phyloP scores from a whole-genome alignment of 2,888 invertebrate species.

The Andricus quercusramuli region DNA sequence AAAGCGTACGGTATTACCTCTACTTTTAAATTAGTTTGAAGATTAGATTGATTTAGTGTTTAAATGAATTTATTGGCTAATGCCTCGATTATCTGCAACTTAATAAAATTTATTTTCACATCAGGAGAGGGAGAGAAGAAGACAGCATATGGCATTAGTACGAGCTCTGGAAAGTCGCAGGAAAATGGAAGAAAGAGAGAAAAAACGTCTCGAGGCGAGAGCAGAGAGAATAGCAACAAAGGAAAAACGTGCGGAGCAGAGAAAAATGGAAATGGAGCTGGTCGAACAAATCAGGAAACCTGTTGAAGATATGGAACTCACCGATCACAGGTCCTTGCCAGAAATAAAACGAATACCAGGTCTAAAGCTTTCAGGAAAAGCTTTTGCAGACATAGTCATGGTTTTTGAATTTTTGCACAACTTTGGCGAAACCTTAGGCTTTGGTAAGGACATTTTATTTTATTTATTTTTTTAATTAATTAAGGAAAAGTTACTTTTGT shows the following conservation, averaged over 20 bases:
- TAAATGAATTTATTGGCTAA: not conserved
- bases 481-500: too few species aligned
- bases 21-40: not conserved
- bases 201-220: slow-evolving; percentile 86
- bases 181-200: slow-evolving; percentile 92
- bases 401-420: slow-evolving; percentile 98
- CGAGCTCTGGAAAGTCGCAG: slow-evolving; percentile 92
- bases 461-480: not conserved
- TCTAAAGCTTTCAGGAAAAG: slow-evolving; percentile 90
- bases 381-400: slow-evolving; percentile 95
- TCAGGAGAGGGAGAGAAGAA: slow-evolving; percentile 92
- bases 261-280: slow-evolving; percentile 84
- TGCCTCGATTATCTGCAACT: not conserved
- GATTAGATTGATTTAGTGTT: not conserved
- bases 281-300: slow-evolving; percentile 90
- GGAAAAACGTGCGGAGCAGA: slow-evolving; percentile 90
- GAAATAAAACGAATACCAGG: slow-evolving; percentile 88
- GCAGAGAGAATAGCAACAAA: slow-evolving; percentile 92
- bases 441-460: slow-evolving; percentile 83
- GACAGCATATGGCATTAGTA: slow-evolving; percentile 94
- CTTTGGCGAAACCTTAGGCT: slow-evolving; percentile 96
- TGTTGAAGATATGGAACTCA: slow-evolving; percentile 93
- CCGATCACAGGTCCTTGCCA: slow-evolving; percentile 87
- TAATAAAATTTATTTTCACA: slow-evolving; percentile 46
- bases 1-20: slow-evolving; percentile 11